Evolutionary conservation across 1,140 invertebrate species (phyloP).

Genomic region (Drosophila sproati): DNA sequence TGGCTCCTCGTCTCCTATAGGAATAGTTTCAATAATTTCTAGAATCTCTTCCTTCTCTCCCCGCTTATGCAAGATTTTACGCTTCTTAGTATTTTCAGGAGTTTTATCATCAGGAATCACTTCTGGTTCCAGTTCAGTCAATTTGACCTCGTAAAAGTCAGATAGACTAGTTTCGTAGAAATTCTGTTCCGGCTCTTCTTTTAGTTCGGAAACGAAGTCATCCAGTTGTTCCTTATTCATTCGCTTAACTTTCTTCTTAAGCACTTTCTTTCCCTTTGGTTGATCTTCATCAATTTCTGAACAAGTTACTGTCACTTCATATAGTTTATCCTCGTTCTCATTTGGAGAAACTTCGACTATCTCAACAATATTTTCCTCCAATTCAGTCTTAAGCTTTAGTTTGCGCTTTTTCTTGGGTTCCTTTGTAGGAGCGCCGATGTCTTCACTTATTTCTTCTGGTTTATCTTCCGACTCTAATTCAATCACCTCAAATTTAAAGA

Average conservation of each 20-base stretch:
- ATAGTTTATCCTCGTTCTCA: slow-evolving; percentile 49
- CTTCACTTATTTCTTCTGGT: slow-evolving; percentile 8
- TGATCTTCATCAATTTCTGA: slow-evolving; percentile 51
- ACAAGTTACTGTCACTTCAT: slow-evolving; percentile 61
- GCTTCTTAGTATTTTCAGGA: slow-evolving; percentile 55
- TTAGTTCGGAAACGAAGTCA: slow-evolving; percentile 63
- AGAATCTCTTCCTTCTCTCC: slow-evolving; percentile 65
- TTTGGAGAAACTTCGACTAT: slow-evolving; percentile 80
- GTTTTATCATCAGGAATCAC: slow-evolving; percentile 58
- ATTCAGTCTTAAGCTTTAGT: slow-evolving; percentile 81
- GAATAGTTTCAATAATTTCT: slow-evolving; percentile 71
- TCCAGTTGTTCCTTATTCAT: slow-evolving; percentile 73
- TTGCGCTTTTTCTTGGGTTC: slow-evolving; percentile 83
- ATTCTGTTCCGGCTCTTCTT: slow-evolving; percentile 64
- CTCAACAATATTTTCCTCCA: slow-evolving; percentile 83
- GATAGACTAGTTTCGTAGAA: slow-evolving; percentile 54
- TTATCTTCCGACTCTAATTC: slow-evolving; percentile 55
- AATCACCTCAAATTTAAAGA: slow-evolving; percentile 54
- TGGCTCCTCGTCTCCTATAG: slow-evolving; percentile 68
- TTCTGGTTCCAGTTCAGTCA: slow-evolving; percentile 65
- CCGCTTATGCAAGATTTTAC: slow-evolving; percentile 65
- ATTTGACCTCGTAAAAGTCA: slow-evolving; percentile 76
- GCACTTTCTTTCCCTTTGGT: slow-evolving; percentile 53
- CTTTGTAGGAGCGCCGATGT: slow-evolving; percentile 54
- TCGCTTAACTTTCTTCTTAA: slow-evolving; percentile 68